Conservation (phyloP, 2,888 invertebrate species). For the Nemoura dubitans region DNA sequence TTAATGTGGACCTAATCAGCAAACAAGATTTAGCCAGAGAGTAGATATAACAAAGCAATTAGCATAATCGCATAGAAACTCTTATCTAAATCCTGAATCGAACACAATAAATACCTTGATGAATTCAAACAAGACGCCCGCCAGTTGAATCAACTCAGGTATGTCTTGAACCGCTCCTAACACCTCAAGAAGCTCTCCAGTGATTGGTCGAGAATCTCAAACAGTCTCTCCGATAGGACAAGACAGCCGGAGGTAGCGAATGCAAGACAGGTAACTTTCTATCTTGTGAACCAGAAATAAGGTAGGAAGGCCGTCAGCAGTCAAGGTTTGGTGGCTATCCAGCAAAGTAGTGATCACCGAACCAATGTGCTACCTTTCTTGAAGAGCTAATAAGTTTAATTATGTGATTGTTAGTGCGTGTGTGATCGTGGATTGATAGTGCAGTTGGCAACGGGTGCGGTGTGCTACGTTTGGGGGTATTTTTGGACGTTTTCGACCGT, state of each 20-base stretch:
- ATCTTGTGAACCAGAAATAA: slow-evolving; percentile 46
- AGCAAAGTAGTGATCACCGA: background rate
- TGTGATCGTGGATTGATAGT: background rate
- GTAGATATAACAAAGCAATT: no score
- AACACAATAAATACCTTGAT: no score
- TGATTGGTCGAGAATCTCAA: background rate
- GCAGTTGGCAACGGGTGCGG: no score
- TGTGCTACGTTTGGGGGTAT: no score
- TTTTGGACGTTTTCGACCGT: background rate
- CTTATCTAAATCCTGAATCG: no score
- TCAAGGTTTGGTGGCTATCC: slow-evolving; percentile 39
- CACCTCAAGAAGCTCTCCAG: background rate
- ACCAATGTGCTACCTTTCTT: no score
- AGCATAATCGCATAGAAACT: no score
- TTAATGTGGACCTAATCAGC: no score
- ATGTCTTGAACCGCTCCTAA: background rate
- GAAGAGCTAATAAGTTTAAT: background rate
- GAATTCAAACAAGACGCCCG: background rate
- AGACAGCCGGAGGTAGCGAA: slow-evolving; percentile 41
- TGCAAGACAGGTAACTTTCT: slow-evolving; percentile 43
- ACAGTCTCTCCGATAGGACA: slow-evolving; percentile 39
- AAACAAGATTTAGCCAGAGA: no score
- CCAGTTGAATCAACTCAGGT: background rate
- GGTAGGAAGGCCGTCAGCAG: slow-evolving; percentile 46
- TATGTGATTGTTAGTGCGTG: background rate